Base-by-base conservation (phyloP, 2,113 vertebrate genomes). In the Sprattus sprattus region DNA sequence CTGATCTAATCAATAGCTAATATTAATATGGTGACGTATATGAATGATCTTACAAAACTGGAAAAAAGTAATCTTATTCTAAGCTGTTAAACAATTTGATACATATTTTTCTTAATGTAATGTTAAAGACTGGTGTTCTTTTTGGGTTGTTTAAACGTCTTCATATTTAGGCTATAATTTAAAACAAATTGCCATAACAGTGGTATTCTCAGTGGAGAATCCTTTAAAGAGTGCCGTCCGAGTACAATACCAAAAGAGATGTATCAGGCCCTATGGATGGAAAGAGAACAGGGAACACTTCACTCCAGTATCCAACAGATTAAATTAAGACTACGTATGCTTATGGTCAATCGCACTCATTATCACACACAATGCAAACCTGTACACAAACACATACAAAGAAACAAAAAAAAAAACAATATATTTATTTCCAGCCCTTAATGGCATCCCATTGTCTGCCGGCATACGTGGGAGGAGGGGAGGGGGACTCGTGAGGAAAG, bases 401-500 rank as follows among this genome's bases (percentile, higher is more conserved):
- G 25, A 78, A 28, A 32, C 71, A 78, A 39, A 78, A 16, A 32
- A 78, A 39, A 16, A 32, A 39, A 78, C 13, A 4, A 78, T 78
- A 78, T 78, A 78, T 78, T 75, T 75, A 75, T 75, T 78, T 78
- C 71, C 71, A 78, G 32, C 71, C 71, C 18, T 78, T 78, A 78
- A 28, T 67, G 64, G 64, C 64, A 39, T 78, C 71, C 71, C 71
- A 78, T 78, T 78, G 71, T 78, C 9, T 78, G 32, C 5, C 18
- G 4, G 18, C 18, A 6, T 20, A 60, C 54, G 5, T 22, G 54
- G 54, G 54, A 60, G 54, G 54, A 22, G 54, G 20, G 20, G 54
- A 22, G 18, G 94, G 92, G 64, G 25, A 25, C 7, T 1, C 10
- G 25, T 86, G 88, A 87, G 90, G 90, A 91, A 91, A 92, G 87